phyloP scores from a whole-genome alignment of 2,797 vertebrate genomes.

The Mus spretus region DNA sequence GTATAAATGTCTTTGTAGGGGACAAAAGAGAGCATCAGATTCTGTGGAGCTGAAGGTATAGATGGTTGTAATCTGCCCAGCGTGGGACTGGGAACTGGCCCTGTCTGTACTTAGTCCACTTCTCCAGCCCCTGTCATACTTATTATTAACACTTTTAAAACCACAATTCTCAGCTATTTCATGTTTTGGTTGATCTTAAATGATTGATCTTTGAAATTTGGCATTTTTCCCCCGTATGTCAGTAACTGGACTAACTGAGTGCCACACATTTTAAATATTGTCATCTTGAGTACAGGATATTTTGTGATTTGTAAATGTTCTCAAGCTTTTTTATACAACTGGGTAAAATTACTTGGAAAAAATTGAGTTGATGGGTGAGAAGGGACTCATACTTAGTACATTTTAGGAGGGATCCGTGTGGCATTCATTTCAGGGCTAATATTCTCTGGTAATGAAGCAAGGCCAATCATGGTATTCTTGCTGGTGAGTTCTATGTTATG shows the following conservation, averaged over 20 bases:
- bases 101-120: background rate
- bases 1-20: background rate
- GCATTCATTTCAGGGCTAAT: background rate
- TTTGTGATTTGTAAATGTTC: background rate
- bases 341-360: background rate
- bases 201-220: background rate
- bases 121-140: background rate
- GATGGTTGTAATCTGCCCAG: too few relatives aligned
- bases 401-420: background rate
- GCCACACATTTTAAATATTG: background rate
- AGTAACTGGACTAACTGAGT: background rate
- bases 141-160: background rate
- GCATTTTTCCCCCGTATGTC: background rate
- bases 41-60: background rate
- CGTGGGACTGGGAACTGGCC: background rate
- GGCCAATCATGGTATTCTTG: background rate
- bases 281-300: background rate
- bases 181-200: background rate
- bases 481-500: background rate
- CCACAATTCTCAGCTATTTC: background rate
- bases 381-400: background rate
- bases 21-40: background rate
- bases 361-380: background rate
- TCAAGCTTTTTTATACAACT: constrained; percentile 31
- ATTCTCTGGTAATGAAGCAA: background rate